Evolutionary conservation across 2,888 invertebrate genomes (phyloP).

Genomic region (Netelia virgata): DNA sequence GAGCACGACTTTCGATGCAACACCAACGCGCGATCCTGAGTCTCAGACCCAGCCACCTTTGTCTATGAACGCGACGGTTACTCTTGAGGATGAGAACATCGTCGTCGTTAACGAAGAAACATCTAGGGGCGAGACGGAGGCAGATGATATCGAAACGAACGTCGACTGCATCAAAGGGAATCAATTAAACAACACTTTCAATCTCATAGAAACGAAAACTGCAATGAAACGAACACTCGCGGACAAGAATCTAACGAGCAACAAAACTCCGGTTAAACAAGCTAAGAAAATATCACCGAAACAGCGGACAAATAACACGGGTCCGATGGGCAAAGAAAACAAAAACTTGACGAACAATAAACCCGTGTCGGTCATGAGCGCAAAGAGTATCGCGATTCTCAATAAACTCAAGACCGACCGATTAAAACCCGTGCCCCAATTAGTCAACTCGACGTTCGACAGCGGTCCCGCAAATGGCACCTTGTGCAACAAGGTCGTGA

Average conservation of each 20-base stretch:
- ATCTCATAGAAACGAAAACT: constrained; percentile 68
- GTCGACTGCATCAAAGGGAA: constrained; percentile 50
- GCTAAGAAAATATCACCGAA: constrained; percentile 74
- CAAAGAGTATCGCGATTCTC: constrained; percentile 81
- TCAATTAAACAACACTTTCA: constrained; percentile 76
- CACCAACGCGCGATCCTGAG: constrained; percentile 17
- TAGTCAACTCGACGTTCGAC: constrained; percentile 60
- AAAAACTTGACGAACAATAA: constrained; percentile 65
- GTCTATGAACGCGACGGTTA: constrained; percentile 71
- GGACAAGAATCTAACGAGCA: constrained; percentile 77
- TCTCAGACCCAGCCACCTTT: neutral
- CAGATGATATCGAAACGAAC: constrained; percentile 2
- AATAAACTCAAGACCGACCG: constrained; percentile 80
- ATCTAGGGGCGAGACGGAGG: neutral
- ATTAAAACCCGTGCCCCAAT: constrained; percentile 66
- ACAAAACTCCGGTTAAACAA: constrained; percentile 76
- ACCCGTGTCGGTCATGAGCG: constrained; percentile 75
- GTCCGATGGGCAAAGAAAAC: constrained; percentile 78
- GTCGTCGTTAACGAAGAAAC: constrained; percentile 33
- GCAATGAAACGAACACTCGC: constrained; percentile 78
- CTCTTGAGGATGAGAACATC: constrained; percentile 62
- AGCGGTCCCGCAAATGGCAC: constrained; percentile 65
- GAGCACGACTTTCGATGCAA: constrained; percentile 49
- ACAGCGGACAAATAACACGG: constrained; percentile 21
- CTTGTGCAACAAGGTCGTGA: constrained; percentile 74